These are phyloP conservation scores for Linyphia triangularis DNA, from an alignment of 2,888 invertebrate genomes.

Conservation along the genomic window DNA sequence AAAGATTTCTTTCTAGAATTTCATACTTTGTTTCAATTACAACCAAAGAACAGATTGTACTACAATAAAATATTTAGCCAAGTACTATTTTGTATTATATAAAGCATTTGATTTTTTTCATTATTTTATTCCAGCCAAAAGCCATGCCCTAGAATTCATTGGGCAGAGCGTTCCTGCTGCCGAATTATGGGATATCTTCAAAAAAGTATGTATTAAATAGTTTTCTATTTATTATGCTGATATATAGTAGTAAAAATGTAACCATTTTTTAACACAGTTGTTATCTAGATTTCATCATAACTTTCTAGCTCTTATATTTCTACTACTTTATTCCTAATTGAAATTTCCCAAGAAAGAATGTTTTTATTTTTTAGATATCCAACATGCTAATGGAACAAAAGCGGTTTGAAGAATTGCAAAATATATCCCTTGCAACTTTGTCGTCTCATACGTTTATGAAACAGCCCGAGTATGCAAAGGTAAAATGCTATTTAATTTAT, in stretches of 20 bases:
- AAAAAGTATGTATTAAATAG: slow-evolving; percentile 77
- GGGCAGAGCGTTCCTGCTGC: slow-evolving; percentile 74
- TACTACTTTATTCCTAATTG: too few relatives aligned
- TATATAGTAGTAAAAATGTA: background rate
- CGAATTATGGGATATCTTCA: slow-evolving; percentile 79
- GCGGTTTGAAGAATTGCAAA: slow-evolving; percentile 85
- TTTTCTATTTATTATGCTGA: background rate
- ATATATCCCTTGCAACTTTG: slow-evolving; percentile 88
- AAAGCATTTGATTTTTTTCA: background rate
- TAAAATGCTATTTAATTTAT: slow-evolving; percentile 75
- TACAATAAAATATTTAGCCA: too few relatives aligned
- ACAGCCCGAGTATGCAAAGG: slow-evolving; percentile 81
- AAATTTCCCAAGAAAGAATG: too few relatives aligned
- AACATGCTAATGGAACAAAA: slow-evolving; percentile 82
- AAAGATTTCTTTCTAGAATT: too few relatives aligned
- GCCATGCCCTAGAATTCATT: slow-evolving; percentile 37
- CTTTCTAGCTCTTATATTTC: too few relatives aligned
- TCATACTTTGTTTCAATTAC: too few relatives aligned
- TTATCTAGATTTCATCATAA: too few relatives aligned
- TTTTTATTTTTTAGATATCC: slow-evolving; percentile 81
- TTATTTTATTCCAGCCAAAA: slow-evolving; percentile 25
- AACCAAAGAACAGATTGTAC: too few relatives aligned
- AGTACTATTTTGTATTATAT: too few relatives aligned
- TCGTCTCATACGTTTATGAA: slow-evolving; percentile 84
- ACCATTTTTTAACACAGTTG: too few relatives aligned